phyloP scores from a whole-genome alignment of 1,140 invertebrate species.

The Pollicipes pollicipes region DNA sequence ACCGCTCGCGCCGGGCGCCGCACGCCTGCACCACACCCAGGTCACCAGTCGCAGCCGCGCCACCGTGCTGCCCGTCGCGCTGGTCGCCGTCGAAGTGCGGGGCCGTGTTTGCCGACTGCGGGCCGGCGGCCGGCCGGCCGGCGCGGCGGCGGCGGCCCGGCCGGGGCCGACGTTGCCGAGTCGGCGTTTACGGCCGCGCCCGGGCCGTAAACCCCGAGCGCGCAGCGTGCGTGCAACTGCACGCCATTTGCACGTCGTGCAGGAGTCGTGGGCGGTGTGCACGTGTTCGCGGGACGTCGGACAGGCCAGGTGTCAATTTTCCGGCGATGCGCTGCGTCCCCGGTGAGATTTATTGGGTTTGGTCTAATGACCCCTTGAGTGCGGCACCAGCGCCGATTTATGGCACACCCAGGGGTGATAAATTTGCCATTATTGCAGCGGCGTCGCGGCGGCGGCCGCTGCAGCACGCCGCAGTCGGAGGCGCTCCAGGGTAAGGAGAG shows the following conservation, averaged over 20 bases:
- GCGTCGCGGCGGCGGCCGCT: too few species aligned
- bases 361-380: not conserved
- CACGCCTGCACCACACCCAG: not conserved
- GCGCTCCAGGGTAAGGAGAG: not conserved
- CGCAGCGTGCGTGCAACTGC: too few species aligned
- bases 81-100: not conserved
- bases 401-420: not conserved
- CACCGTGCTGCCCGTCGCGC: not conserved
- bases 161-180: not conserved
- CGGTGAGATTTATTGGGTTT: not conserved
- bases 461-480: not conserved
- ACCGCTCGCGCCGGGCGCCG: not conserved
- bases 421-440: not conserved
- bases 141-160: too few species aligned
- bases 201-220: not conserved
- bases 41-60: not conserved
- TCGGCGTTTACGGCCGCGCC: not conserved
- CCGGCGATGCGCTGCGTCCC: too few species aligned
- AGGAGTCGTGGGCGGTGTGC: too few species aligned
- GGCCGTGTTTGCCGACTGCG: not conserved
- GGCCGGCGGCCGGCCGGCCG: too few species aligned
- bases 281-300: too few species aligned
- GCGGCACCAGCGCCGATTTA: not conserved
- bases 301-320: not conserved
- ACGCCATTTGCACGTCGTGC: too few species aligned